These are phyloP conservation scores for Rhabdornis inornatus DNA, from an alignment of 2,113 vertebrate species.

Conservation along the genomic window DNA sequence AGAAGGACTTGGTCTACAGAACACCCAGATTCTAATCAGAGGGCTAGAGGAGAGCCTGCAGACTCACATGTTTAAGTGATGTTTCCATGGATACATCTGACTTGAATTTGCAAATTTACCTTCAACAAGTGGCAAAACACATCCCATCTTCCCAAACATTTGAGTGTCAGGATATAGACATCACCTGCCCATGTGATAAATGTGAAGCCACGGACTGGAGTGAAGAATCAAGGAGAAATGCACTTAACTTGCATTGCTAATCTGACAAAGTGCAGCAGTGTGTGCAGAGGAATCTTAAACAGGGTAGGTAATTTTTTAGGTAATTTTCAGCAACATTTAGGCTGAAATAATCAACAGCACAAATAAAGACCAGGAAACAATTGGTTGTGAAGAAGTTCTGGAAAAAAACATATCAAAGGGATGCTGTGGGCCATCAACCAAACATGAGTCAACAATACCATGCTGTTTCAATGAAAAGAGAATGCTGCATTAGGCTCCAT, in stretches of 20 bases:
- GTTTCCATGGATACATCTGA: slow-evolving; percentile 38
- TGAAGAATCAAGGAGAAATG: neutral
- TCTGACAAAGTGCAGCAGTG: neutral
- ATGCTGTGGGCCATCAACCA: neutral
- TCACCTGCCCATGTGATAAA: neutral
- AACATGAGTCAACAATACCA: neutral
- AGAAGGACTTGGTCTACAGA: neutral
- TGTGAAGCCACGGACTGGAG: neutral
- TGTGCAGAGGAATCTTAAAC: neutral
- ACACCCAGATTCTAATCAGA: neutral
- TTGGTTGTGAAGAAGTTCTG: neutral
- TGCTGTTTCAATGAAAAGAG: neutral
- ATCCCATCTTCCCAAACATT: neutral
- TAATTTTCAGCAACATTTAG: neutral
- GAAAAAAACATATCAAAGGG: neutral
- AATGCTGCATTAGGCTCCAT: neutral
- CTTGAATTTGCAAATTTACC: slow-evolving; percentile 12
- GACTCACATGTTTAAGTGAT: neutral
- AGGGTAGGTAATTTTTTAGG: neutral
- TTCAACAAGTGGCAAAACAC: slow-evolving; percentile 5
- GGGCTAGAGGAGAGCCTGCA: neutral
- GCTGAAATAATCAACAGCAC: neutral
- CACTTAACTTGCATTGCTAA: neutral
- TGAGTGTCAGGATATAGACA: neutral
- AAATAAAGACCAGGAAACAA: neutral